These are phyloP conservation scores for Diabrotica virgifera DNA, from an alignment of 1,140 invertebrate genomes.

Conservation along the genomic window DNA sequence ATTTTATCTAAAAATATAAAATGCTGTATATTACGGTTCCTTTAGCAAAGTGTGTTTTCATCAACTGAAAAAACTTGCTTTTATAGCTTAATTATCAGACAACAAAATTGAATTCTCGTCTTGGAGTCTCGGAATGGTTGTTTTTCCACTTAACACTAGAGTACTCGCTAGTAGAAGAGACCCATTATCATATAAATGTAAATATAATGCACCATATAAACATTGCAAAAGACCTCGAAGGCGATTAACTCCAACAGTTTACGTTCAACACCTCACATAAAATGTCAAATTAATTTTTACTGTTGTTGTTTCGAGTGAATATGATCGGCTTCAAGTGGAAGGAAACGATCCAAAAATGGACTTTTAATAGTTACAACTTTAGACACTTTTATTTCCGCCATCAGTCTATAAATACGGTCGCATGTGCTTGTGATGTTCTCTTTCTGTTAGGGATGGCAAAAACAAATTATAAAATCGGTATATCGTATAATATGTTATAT, in stretches of 20 bases:
- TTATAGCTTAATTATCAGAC: conserved; percentile 28
- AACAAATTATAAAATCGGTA: no score
- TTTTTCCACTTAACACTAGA: conserved; percentile 31
- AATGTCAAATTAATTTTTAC: conserved; percentile 16
- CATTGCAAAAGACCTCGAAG: conserved; percentile 22
- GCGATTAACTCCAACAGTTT: conserved; percentile 27
- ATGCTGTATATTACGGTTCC: no score
- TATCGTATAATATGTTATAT: no score
- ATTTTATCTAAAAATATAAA: no score
- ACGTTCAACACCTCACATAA: conserved; percentile 20
- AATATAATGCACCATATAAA: conserved; percentile 29
- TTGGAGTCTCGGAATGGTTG: conserved; percentile 20
- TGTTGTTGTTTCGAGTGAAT: not conserved
- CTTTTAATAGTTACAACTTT: no score
- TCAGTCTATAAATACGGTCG: no score
- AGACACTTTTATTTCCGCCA: no score
- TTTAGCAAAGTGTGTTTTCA: no score
- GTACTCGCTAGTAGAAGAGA: conserved; percentile 16
- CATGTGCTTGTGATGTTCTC: no score
- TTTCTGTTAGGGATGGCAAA: no score
- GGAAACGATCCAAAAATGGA: no score
- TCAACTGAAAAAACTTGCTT: conserved; percentile 9
- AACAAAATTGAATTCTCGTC: conserved; percentile 27
- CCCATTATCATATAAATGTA: conserved; percentile 35
- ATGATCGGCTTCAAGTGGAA: no score